A percentile compares a stretch with the other conserved stretches of the same genome.
phyloP scores from a whole-genome alignment of 2,797 vertebrate genomes.

The Zenarchopterus dispar region DNA sequence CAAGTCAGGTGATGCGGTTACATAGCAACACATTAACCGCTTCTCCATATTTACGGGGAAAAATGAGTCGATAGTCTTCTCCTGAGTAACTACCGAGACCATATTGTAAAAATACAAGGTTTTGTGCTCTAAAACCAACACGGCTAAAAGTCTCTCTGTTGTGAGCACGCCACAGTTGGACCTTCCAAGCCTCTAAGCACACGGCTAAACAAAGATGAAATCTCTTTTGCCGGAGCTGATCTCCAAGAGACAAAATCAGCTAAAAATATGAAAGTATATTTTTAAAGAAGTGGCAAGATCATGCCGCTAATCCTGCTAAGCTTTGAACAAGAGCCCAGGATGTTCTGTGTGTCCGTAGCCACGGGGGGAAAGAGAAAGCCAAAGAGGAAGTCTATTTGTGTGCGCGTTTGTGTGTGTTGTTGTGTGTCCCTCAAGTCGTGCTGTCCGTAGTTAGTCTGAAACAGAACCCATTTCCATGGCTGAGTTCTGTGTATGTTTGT shows the following conservation, averaged over 20 bases:
- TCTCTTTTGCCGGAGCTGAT: conserved; percentile 37
- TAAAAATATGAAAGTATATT: conserved; percentile 55
- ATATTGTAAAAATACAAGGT: too few relatives aligned
- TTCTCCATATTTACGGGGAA: too few relatives aligned
- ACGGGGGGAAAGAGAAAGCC: conserved; percentile 33
- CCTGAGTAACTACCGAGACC: too few relatives aligned
- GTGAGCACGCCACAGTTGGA: not conserved
- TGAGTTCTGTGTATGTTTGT: conserved; percentile 21
- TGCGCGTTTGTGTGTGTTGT: conserved; percentile 15
- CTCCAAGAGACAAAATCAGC: conserved; percentile 37
- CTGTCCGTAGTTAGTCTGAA: conserved; percentile 45
- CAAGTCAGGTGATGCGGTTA: too few relatives aligned
- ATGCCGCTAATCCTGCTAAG: conserved; percentile 66
- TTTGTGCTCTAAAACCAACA: too few relatives aligned
- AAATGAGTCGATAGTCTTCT: too few relatives aligned
- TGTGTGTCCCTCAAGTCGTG: conserved; percentile 39
- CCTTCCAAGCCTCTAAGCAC: conserved; percentile 4
- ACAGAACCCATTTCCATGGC: conserved; percentile 19
- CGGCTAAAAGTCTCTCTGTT: too few relatives aligned
- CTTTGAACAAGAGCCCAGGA: conserved; percentile 69
- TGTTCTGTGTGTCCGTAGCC: conserved; percentile 52
- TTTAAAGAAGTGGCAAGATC: conserved; percentile 52
- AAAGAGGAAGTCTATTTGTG: conserved; percentile 14
- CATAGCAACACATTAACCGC: too few relatives aligned
- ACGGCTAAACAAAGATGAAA: conserved; percentile 24